Percentiles rank a stretch among this genome's conserved stretches.
These are phyloP conservation scores for Ellobius talpinus DNA, from an alignment of 2,113 vertebrate species.

Conservation along the genomic window DNA sequence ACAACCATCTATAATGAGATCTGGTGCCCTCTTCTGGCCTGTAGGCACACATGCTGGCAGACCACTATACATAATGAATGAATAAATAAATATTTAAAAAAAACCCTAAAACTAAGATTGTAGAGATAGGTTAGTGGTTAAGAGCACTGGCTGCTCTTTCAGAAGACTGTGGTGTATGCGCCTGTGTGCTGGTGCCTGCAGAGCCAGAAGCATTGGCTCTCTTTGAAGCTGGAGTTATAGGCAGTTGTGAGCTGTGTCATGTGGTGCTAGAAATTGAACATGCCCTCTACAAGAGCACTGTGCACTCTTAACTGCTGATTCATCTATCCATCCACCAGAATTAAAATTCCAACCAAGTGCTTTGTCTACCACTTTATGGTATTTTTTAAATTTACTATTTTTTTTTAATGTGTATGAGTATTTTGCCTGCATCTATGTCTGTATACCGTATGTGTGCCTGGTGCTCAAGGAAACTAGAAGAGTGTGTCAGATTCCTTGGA, in stretches of 20 bases:
- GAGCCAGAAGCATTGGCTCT: not conserved
- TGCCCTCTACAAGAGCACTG: not conserved
- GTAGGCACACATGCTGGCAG: too few relatives aligned
- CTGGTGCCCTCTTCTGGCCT: too few relatives aligned
- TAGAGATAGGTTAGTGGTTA: not conserved
- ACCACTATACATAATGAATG: too few relatives aligned
- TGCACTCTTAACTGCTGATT: not conserved
- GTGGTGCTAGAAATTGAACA: not conserved
- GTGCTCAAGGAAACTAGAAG: not conserved
- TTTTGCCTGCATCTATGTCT: not conserved
- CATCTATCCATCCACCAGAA: not conserved
- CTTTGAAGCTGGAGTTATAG: not conserved
- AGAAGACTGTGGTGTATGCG: not conserved
- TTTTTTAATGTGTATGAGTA: not conserved
- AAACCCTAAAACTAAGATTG: not conserved
- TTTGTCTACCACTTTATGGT: not conserved
- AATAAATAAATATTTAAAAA: too few relatives aligned
- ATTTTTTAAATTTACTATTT: not conserved
- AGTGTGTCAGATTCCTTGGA: not conserved
- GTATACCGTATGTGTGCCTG: not conserved
- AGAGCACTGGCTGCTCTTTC: not conserved
- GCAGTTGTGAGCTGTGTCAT: not conserved
- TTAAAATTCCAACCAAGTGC: not conserved
- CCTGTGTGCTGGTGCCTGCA: not conserved
- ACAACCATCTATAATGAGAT: too few relatives aligned